phyloP scores from a whole-genome alignment of 1,140 invertebrate genomes.

The Aphidius ervi region DNA sequence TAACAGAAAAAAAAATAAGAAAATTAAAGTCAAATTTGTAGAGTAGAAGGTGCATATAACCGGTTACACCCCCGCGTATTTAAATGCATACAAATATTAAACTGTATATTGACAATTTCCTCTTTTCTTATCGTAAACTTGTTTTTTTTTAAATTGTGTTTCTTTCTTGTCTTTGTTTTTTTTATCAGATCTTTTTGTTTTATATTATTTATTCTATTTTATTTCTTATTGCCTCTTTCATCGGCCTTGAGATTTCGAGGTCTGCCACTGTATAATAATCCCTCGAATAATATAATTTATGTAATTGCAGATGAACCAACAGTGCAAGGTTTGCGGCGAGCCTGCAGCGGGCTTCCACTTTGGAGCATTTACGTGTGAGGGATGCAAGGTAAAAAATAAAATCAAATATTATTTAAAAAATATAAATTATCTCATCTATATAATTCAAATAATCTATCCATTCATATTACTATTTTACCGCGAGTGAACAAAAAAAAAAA shows the following conservation, averaged over 20 bases:
- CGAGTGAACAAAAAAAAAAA: neutral
- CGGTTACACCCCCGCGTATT: conserved; percentile 26
- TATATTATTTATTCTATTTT: neutral
- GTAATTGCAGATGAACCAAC: conserved; percentile 72
- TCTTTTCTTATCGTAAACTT: neutral
- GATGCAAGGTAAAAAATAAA: conserved; percentile 70
- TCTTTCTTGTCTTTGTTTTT: conserved; percentile 5
- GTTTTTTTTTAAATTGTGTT: neutral
- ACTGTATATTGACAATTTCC: neutral
- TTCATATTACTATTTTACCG: neutral
- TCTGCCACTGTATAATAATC: conserved; percentile 23
- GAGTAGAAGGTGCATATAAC: conserved; percentile 22
- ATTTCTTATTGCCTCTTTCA: neutral
- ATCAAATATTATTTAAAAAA: neutral
- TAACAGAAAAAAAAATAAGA: neutral
- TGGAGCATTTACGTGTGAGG: conserved; percentile 87
- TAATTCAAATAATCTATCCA: neutral
- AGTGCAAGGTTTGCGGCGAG: conserved; percentile 80
- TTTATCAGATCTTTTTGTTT: neutral
- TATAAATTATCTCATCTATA: neutral
- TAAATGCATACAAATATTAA: too few relatives aligned
- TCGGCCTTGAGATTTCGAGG: conserved; percentile 16
- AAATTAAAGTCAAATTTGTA: conserved; percentile 7
- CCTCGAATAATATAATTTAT: conserved; percentile 35
- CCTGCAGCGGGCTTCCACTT: conserved; percentile 85